Conservation (phyloP, 2,113 vertebrate genomes). For the Clinocottus analis region DNA sequence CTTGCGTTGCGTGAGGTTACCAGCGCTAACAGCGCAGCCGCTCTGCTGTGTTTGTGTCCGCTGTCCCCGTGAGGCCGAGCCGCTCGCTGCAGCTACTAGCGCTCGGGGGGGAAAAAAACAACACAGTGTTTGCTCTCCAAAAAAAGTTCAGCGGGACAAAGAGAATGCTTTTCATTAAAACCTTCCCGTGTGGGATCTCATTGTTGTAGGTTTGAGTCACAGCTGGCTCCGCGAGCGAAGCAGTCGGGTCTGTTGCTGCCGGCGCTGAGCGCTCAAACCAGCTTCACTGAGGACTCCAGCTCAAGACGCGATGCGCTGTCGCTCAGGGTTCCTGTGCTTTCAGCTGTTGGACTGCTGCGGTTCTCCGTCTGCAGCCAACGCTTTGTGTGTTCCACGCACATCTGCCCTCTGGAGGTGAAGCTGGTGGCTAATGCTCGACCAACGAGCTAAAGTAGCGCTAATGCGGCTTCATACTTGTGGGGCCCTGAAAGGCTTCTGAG, state of each 20-base stretch:
- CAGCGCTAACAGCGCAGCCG: conserved; percentile 6
- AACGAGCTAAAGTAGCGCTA: background rate
- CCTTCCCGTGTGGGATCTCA: conserved; percentile 2
- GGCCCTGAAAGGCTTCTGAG: background rate
- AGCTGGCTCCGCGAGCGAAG: conserved; percentile 24
- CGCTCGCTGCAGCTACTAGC: background rate
- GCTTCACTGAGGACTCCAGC: conserved; percentile 22
- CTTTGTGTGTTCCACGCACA: conserved; percentile 27
- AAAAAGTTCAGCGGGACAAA: conserved; percentile 5
- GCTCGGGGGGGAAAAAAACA: no score
- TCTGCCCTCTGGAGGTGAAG: conserved; percentile 28
- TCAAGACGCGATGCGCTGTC: conserved; percentile 29
- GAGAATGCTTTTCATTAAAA: conserved; percentile 2
- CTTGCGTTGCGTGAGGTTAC: conserved; percentile 26
- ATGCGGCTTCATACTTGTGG: background rate
- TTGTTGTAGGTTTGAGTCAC: conserved; percentile 15
- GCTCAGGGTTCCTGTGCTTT: conserved; percentile 54
- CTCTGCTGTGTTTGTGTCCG: background rate
- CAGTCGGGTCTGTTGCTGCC: conserved; percentile 38
- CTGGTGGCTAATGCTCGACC: background rate
- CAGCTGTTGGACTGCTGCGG: conserved; percentile 50
- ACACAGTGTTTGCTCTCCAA: background rate
- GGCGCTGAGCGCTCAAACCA: conserved; percentile 21
- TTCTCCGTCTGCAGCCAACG: conserved; percentile 42
- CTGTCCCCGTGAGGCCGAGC: background rate